These are phyloP conservation scores for Platypus cylindrus DNA, from an alignment of 2,888 invertebrate species.

Conservation along the genomic window DNA sequence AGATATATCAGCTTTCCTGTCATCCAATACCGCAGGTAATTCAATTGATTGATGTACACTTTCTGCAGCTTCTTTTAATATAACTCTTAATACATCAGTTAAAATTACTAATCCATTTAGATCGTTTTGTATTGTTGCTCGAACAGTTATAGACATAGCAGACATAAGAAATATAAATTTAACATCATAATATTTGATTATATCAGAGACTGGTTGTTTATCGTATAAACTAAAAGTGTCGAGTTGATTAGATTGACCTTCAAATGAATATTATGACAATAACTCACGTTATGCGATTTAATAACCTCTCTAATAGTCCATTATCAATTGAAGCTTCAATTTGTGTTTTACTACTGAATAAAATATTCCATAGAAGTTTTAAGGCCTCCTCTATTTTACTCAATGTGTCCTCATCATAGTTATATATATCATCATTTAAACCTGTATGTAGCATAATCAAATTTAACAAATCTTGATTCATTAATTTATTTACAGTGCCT, in stretches of 20 bases:
- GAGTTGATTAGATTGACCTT: not conserved
- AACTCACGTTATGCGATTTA: slow-evolving; percentile 33
- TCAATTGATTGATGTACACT: slow-evolving; percentile 17
- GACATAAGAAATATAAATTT: slow-evolving; percentile 80
- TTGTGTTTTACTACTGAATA: slow-evolving; percentile 55
- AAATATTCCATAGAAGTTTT: slow-evolving; percentile 80
- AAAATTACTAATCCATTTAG: slow-evolving; percentile 57
- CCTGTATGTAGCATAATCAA: slow-evolving; percentile 56
- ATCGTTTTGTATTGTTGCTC: slow-evolving; percentile 51
- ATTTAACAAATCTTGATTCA: slow-evolving; percentile 55
- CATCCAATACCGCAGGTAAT: slow-evolving; percentile 22
- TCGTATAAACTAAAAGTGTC: slow-evolving; percentile 18
- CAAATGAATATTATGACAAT: not conserved
- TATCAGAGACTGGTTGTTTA: slow-evolving; percentile 49
- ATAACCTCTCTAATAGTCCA: slow-evolving; percentile 57
- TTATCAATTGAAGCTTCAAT: slow-evolving; percentile 30
- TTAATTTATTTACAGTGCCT: slow-evolving; percentile 51
- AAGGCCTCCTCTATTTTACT: slow-evolving; percentile 61
- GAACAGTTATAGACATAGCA: slow-evolving; percentile 61
- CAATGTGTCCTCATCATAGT: slow-evolving; percentile 36
- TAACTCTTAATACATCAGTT: slow-evolving; percentile 52
- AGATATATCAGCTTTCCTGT: slow-evolving; percentile 47
- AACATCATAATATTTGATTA: slow-evolving; percentile 76
- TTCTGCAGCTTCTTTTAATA: slow-evolving; percentile 37
- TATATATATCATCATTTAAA: slow-evolving; percentile 36